phyloP scores from a whole-genome alignment of 2,888 invertebrate genomes.

The Masnerella sp. region DNA sequence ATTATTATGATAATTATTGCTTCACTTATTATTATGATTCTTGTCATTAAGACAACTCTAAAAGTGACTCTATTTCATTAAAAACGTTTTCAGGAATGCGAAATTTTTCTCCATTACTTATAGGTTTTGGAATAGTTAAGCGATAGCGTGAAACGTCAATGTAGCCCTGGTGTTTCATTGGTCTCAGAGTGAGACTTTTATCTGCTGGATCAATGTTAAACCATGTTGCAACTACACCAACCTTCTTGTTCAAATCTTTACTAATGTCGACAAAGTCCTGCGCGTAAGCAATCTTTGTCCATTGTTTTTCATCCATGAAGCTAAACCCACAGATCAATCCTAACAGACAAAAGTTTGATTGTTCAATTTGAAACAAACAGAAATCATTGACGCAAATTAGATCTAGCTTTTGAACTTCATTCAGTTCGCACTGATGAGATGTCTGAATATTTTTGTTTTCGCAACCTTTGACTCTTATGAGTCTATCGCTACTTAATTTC shows the following conservation, averaged over 20 bases:
- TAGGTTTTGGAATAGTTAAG: conserved; percentile 11
- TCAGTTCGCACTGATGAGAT: not conserved
- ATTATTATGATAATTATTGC: too few species aligned
- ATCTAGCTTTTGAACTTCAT: conserved; percentile 5
- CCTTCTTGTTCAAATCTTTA: conserved; percentile 1
- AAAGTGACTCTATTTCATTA: not conserved
- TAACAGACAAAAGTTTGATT: conserved; percentile 21
- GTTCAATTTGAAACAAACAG: conserved; percentile 37
- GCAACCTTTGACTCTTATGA: not conserved
- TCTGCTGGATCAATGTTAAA: not conserved
- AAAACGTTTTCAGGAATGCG: not conserved
- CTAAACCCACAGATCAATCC: conserved; percentile 36
- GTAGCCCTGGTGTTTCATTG: conserved; percentile 12
- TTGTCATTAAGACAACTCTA: not conserved
- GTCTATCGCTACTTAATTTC: conserved; percentile 14
- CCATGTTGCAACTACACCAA: conserved; percentile 14
- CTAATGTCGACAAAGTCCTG: conserved; percentile 11
- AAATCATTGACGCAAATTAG: conserved; percentile 39
- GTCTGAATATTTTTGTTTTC: not conserved
- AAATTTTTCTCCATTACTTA: not conserved
- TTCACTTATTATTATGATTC: not conserved
- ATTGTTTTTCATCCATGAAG: conserved; percentile 25
- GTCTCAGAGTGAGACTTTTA: conserved; percentile 5
- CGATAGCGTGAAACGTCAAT: conserved; percentile 11
- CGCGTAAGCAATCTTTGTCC: conserved; percentile 30